Evolutionary conservation across 2,888 invertebrate species (phyloP).

Genomic region (Rotaria socialis): DNA sequence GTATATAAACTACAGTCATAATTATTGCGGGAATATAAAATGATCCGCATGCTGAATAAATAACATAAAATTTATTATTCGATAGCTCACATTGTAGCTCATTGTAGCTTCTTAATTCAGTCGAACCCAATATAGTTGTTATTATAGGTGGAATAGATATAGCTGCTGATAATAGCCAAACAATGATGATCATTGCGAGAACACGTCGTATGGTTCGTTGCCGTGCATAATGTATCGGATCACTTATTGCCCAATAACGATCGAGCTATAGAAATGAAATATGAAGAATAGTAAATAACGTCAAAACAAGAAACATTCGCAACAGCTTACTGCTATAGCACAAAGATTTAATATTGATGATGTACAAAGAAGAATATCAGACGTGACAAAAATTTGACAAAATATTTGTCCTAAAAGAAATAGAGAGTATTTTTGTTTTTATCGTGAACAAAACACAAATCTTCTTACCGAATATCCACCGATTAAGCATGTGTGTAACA

Average conservation of each 20-base stretch:
- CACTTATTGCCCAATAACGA: constrained; percentile 47
- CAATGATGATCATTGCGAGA: constrained; percentile 39
- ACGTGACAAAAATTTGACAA: constrained; percentile 45
- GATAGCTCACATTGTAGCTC: constrained; percentile 65
- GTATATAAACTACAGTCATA: constrained; percentile 90
- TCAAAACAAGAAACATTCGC: no score
- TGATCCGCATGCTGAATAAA: constrained; percentile 84
- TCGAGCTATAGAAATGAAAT: constrained; percentile 4
- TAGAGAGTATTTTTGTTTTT: not conserved
- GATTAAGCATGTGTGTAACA: constrained; percentile 33
- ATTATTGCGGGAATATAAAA: constrained; percentile 88
- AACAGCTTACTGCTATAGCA: constrained; percentile 38
- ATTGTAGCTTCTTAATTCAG: not conserved
- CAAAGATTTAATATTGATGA: constrained; percentile 46
- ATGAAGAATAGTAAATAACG: no score
- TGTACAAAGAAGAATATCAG: constrained; percentile 46
- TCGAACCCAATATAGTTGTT: not conserved
- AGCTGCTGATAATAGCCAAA: constrained; percentile 41
- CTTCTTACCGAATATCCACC: constrained; percentile 41
- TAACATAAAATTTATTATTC: constrained; percentile 79
- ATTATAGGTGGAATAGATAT: constrained; percentile 43
- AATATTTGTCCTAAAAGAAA: not conserved
- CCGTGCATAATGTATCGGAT: constrained; percentile 45
- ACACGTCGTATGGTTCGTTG: constrained; percentile 43
- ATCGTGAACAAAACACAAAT: no score